Conservation (phyloP, 2,888 invertebrate genomes). For the Enchytraeus crypticus region DNA sequence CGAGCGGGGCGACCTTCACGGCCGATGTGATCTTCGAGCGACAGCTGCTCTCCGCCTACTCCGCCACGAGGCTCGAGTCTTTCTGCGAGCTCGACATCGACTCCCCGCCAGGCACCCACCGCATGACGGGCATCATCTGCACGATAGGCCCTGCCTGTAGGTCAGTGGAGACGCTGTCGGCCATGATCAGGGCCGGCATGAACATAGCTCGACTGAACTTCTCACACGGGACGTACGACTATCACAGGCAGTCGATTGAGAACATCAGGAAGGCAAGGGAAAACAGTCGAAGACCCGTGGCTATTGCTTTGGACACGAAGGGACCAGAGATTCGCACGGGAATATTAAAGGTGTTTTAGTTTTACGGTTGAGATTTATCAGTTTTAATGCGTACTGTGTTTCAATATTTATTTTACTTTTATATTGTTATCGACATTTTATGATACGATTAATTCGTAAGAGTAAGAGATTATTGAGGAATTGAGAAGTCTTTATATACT, state of each 20-base stretch:
- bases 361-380: too few species aligned
- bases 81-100: slow-evolving; percentile 88
- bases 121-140: slow-evolving; percentile 90
- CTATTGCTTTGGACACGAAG: slow-evolving; percentile 93
- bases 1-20: slow-evolving; percentile 18
- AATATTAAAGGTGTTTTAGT: too few species aligned
- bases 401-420: too few species aligned
- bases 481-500: too few species aligned
- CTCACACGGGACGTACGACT: slow-evolving; percentile 87
- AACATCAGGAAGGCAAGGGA: slow-evolving; percentile 72
- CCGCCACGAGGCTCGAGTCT: slow-evolving; percentile 71
- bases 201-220: slow-evolving; percentile 90
- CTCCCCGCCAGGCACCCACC: slow-evolving; percentile 73
- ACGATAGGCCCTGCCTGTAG: slow-evolving; percentile 67
- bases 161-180: slow-evolving; percentile 69
- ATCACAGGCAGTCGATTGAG: slow-evolving; percentile 68
- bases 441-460: too few species aligned
- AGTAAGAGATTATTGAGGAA: too few species aligned
- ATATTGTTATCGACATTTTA: too few species aligned
- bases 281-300: slow-evolving; percentile 57
- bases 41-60: slow-evolving; percentile 45
- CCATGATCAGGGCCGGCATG: slow-evolving; percentile 95
- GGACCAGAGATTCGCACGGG: slow-evolving; percentile 98
- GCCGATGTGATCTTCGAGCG: slow-evolving; percentile 29
- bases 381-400: too few species aligned